Percentiles rank a stretch among this genome's conserved stretches.
These are phyloP conservation scores for Poeciliopsis occidentalis DNA, from an alignment of 2,113 vertebrate genomes.

Conservation along the genomic window DNA sequence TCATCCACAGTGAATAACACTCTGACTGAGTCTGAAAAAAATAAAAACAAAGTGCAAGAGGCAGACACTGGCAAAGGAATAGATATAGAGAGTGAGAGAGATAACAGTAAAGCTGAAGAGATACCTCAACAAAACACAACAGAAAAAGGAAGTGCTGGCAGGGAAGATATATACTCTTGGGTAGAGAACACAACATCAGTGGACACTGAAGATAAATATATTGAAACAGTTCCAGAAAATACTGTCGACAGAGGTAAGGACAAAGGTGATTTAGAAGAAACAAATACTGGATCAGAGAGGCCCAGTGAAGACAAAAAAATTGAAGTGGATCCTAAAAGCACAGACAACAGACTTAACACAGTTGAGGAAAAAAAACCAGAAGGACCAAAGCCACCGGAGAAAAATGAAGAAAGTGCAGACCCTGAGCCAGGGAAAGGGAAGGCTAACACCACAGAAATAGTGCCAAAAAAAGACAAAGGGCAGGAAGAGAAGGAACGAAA, in stretches of 20 bases:
- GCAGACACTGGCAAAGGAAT: conserved; percentile 30
- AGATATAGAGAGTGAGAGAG: conserved; percentile 49
- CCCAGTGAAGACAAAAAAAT: conserved; percentile 39
- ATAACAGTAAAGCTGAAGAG: conserved; percentile 44
- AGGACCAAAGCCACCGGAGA: conserved; percentile 23
- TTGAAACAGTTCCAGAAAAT: conserved; percentile 44
- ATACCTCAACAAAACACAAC: conserved; percentile 46
- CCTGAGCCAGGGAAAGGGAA: conserved; percentile 30
- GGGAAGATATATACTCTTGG: conserved; percentile 37
- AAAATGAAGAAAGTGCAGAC: conserved; percentile 30
- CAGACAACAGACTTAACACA: conserved; percentile 54
- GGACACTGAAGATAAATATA: conserved; percentile 49
- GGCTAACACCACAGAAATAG: conserved; percentile 40
- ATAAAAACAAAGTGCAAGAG: conserved; percentile 51
- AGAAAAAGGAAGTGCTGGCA: conserved; percentile 32
- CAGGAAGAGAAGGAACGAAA: conserved; percentile 66
- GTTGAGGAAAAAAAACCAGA: conserved; percentile 47
- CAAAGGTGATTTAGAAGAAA: conserved; percentile 43
- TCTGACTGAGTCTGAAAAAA: conserved; percentile 64
- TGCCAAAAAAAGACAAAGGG: conserved; percentile 66
- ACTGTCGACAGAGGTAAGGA: conserved; percentile 34
- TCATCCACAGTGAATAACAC: too few relatives aligned
- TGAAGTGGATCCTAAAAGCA: conserved; percentile 38
- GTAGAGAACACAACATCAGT: conserved; percentile 51
- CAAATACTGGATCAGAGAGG: conserved; percentile 42